phyloP scores from a whole-genome alignment of 2,113 vertebrate genomes.

The Ranitomeya variabilis region DNA sequence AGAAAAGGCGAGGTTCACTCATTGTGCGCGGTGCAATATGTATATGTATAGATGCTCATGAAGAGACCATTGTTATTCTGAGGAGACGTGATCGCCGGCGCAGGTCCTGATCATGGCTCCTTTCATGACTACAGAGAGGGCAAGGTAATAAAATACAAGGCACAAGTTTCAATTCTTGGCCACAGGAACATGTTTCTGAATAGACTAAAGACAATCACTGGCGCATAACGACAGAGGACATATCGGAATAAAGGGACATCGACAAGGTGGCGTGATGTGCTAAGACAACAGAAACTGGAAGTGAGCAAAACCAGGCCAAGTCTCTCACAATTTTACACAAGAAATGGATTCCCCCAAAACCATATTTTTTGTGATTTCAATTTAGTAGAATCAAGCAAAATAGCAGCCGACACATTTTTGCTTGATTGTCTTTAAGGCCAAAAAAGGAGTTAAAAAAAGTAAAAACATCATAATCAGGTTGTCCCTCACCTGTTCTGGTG shows the following conservation, averaged over 20 bases:
- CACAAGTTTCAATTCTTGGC: not conserved
- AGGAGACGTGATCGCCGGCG: not conserved
- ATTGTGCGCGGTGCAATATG: not conserved
- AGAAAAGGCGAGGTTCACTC: not conserved
- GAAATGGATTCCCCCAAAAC: too few species aligned
- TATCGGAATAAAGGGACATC: not conserved
- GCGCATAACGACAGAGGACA: not conserved
- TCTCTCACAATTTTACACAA: too few species aligned
- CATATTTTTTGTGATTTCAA: too few species aligned
- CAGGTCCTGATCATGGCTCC: not conserved
- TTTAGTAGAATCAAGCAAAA: too few species aligned
- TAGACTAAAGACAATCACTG: not conserved
- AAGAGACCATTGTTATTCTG: not conserved
- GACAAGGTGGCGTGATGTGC: too few species aligned
- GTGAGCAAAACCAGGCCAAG: too few species aligned
- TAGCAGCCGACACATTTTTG: too few species aligned
- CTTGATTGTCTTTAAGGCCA: too few species aligned
- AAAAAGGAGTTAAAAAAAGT: too few species aligned
- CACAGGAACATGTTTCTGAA: not conserved
- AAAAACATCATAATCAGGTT: too few species aligned
- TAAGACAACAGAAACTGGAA: too few species aligned
- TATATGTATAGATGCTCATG: conserved; percentile 21
- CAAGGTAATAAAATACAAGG: not conserved
- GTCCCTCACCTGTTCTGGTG: too few species aligned
- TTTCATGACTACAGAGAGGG: not conserved